Base-by-base conservation (phyloP, 2,113 vertebrate species). In the Atlantisia rogersi region DNA sequence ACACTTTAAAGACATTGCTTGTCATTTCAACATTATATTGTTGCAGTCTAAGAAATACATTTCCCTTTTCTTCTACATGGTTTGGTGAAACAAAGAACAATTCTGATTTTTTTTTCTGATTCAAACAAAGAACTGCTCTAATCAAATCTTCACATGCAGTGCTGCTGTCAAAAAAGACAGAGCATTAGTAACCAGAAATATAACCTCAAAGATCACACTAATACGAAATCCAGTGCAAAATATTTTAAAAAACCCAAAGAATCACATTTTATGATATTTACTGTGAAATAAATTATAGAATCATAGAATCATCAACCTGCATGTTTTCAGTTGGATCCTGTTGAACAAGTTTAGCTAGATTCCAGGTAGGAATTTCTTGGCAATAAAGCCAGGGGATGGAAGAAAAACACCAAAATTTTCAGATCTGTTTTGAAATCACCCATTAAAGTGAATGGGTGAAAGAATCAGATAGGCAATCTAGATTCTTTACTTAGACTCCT, bases 1-100 rank as follows among this genome's bases (percentile, higher is more conserved):
- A 84, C 55, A 35, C 59, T 94, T 86, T 81, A 87, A 94, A 97
- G 89, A 78, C 42, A 53, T 79, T 86, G 40, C 56, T 93, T 90
- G 53, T 56, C 85, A 91, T 92, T 91, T 88, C 87, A 56, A 80
- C 9, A 2, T 86, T 96, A 79, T 64, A 63, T 82, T 89, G 31
- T 78, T 95, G 67, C 12, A 90, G 46, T 81, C 88, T 85, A 96
- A 74, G 68, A 88, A 62, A 92, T 20, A 53, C 81, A 62, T 55
- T 75, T 64, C 32, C 22, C 46, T 86, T 92, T 94, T 63, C 63
- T 76, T 56, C 71, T 79, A 31, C 37, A 32, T 0, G 2, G 50
- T 85, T 84, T 82, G 59, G 14, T 74, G 59, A 86, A 89, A 94
- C 9, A 91, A 40, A 86, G 55, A 77, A 79, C 76, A 89, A 60